phyloP scores from a whole-genome alignment of 1,140 invertebrate species.

The Drosophila saltans region DNA sequence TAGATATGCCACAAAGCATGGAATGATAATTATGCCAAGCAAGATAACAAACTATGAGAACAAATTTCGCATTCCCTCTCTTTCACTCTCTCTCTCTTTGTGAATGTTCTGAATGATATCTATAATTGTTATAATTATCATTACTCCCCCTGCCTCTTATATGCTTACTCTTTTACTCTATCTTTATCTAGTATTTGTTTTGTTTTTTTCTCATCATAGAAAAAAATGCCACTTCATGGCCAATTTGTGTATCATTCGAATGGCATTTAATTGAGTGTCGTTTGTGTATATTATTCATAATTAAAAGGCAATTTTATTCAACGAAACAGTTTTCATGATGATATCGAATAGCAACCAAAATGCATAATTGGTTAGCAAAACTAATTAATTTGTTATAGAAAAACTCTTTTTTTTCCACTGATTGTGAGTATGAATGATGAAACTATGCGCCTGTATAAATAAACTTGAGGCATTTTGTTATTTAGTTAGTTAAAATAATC shows the following conservation, averaged over 20 bases:
- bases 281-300: constrained; percentile 64
- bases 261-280: constrained; percentile 61
- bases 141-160: not conserved
- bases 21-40: constrained; percentile 16
- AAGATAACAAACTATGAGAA: constrained; percentile 21
- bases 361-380: constrained; percentile 67
- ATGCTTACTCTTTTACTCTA: not conserved
- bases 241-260: constrained; percentile 26
- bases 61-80: not conserved
- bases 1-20: constrained; percentile 30
- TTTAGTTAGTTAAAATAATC: constrained; percentile 63
- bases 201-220: not conserved
- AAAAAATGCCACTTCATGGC: constrained; percentile 20
- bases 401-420: constrained; percentile 4
- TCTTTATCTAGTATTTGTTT: not conserved
- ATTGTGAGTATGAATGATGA: no score
- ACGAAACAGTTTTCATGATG: constrained; percentile 22
- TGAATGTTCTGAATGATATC: constrained; percentile 13
- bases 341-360: constrained; percentile 49
- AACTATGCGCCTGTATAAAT: constrained; percentile 45
- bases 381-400: constrained; percentile 81
- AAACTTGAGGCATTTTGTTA: constrained; percentile 56
- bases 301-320: constrained; percentile 62
- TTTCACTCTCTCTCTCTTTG: no score
- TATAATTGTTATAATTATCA: constrained; percentile 20